Percentiles rank a stretch among this genome's conserved stretches.
Conservation (phyloP, 2,113 vertebrate species). For the Plotosus lineatus region DNA sequence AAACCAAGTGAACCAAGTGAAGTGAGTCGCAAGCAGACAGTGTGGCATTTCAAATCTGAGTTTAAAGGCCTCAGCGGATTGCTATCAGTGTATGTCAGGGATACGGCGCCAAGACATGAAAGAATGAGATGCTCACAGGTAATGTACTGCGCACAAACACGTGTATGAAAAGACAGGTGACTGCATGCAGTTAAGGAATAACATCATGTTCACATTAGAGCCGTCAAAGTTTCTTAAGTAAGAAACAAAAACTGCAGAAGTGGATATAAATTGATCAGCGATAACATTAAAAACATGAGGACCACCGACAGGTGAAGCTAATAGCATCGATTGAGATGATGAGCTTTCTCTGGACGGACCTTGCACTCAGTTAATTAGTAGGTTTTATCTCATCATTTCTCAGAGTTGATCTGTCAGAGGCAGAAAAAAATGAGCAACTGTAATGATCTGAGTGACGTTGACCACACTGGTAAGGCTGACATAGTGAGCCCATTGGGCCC, state of each 20-base stretch:
- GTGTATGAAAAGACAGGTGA: background rate
- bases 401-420: too few species aligned
- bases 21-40: slow-evolving; percentile 1
- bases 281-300: too few species aligned
- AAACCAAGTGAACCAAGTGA: background rate
- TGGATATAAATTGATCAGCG: too few species aligned
- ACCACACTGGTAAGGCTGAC: too few species aligned
- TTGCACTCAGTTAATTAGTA: too few species aligned
- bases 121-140: slow-evolving; percentile 18
- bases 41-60: slow-evolving; percentile 15
- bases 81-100: slow-evolving; percentile 14
- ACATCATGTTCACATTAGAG: background rate
- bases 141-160: background rate
- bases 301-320: too few species aligned
- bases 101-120: background rate
- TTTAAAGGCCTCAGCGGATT: slow-evolving; percentile 20
- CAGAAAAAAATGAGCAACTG: too few species aligned
- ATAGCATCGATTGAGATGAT: too few species aligned
- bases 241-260: background rate
- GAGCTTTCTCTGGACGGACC: too few species aligned
- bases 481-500: too few species aligned
- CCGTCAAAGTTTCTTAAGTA: background rate
- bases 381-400: too few species aligned
- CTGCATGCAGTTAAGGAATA: background rate
- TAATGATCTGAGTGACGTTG: too few species aligned